Base-by-base conservation (phyloP, 2,888 invertebrate genomes). In the Rotaria sp. region DNA sequence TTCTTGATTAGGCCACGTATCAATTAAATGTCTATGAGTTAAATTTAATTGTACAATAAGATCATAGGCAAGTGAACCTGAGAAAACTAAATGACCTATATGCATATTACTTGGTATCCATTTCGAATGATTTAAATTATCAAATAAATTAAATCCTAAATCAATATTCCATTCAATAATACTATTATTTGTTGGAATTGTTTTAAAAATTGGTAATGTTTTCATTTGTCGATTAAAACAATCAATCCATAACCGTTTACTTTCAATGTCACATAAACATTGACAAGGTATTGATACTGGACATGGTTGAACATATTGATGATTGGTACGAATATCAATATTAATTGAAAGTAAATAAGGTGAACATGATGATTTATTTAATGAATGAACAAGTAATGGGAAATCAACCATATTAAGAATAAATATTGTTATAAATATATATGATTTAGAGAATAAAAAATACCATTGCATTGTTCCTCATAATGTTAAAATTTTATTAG, bases 301-400 rank as follows among this genome's bases (percentile, higher is more conserved):
- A 80, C 80, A 80, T 45, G 80, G 80, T 80, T 80, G 80, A 80
- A 80, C 80, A 45, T 80, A 80, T 41, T 80, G 26, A 80, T 80
- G 26, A 15, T 80, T 41, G 5, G 80, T 80, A n/a, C 26, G n/a
- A 15, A 80, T 45, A 45, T 80, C 80, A 26, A 45, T 80, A 80
- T 45, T 18, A n/a, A 10, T 45, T 5, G 41, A 41, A 45, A 45
- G n/a, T 80, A 80, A n/a, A n/a, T 80, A 41, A 13, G 80, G 13
- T 45, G 80, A 80, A 45, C 80, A 80, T 41, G 11, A 21, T 4
- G 80, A 80, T 45, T 80, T 45, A 45, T 45, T 38, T 67, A 38
- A 67, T 7, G 35, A 15, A 67, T 67, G 21, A 30, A 35, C 26
- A 15, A 15, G 8, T 21, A n/a, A 67, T 67, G 67, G 18, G 4